These are phyloP conservation scores for Apis cerana DNA, from an alignment of 1,140 invertebrate species.

Conservation along the genomic window DNA sequence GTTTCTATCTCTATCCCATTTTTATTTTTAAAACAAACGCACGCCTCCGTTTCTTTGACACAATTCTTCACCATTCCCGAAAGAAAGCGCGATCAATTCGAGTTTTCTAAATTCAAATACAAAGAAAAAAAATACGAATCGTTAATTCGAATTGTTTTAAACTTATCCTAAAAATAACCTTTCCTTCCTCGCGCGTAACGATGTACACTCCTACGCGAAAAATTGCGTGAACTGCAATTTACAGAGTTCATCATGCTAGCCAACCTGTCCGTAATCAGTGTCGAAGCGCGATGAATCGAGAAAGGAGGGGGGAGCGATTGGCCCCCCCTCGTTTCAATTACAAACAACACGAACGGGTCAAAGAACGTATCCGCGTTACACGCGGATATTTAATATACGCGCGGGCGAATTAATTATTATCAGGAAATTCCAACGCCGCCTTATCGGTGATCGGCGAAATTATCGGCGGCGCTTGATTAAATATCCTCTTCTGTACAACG, in stretches of 20 bases:
- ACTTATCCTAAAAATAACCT: too few species aligned
- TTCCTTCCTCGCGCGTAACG: too few species aligned
- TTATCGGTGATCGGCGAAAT: slow-evolving; percentile 49
- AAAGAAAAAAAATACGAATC: too few species aligned
- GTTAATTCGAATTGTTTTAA: too few species aligned
- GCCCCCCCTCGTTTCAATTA: slow-evolving; percentile 56
- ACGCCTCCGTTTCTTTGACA: background rate
- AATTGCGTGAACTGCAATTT: background rate
- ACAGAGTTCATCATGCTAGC: background rate
- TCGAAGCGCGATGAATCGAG: slow-evolving; percentile 1
- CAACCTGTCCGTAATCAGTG: background rate
- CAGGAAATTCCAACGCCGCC: slow-evolving; percentile 41
- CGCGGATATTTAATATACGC: background rate
- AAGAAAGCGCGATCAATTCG: too few species aligned
- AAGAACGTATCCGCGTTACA: slow-evolving; percentile 17
- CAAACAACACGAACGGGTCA: slow-evolving; percentile 52
- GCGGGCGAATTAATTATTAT: slow-evolving; percentile 63
- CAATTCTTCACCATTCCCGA: too few species aligned
- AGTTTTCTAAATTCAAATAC: too few species aligned
- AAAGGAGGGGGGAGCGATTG: background rate
- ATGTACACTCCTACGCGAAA: too few species aligned
- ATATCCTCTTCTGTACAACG: slow-evolving; percentile 39
- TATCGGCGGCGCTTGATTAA: slow-evolving; percentile 59
- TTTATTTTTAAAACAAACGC: background rate
- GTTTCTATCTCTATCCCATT: background rate